phyloP scores from a whole-genome alignment of 1,140 invertebrate species.

The Drosophila guanche region DNA sequence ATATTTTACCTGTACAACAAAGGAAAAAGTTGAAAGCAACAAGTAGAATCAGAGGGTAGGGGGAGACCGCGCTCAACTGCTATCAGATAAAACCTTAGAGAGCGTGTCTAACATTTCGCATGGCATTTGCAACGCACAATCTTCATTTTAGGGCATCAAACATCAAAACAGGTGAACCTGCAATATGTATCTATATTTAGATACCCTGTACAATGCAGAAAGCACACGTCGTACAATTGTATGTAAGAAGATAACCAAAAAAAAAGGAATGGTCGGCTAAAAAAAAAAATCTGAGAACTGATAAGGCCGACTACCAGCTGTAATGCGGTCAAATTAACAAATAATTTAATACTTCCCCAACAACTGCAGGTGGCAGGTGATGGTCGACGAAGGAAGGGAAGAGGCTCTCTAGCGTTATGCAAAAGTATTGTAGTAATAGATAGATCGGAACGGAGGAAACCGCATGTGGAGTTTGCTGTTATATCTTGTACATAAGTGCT shows the following conservation, averaged over 20 bases:
- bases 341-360: no score
- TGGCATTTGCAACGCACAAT: neutral
- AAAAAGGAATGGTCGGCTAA: no score
- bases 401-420: conserved; percentile 15
- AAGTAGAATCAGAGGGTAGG: conserved; percentile 7
- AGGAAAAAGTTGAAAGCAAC: conserved; percentile 16
- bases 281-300: no score
- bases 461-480: no score
- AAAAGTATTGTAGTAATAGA: conserved; percentile 57
- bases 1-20: conserved; percentile 1
- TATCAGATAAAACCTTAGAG: conserved; percentile 13
- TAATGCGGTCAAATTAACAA: no score
- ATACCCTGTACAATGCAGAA: neutral
- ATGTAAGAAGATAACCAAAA: conserved; percentile 24
- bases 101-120: conserved; percentile 15
- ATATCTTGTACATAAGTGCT: conserved; percentile 12
- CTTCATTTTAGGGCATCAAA: neutral
- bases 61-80: neutral
- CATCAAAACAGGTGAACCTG: no score
- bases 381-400: neutral
- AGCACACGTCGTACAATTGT: conserved; percentile 18
- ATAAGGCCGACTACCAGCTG: no score
- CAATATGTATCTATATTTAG: no score
- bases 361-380: no score
- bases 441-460: conserved; percentile 12